Evolutionary conservation across 2,113 vertebrate species (phyloP).

Genomic region (Marmota monax): DNA sequence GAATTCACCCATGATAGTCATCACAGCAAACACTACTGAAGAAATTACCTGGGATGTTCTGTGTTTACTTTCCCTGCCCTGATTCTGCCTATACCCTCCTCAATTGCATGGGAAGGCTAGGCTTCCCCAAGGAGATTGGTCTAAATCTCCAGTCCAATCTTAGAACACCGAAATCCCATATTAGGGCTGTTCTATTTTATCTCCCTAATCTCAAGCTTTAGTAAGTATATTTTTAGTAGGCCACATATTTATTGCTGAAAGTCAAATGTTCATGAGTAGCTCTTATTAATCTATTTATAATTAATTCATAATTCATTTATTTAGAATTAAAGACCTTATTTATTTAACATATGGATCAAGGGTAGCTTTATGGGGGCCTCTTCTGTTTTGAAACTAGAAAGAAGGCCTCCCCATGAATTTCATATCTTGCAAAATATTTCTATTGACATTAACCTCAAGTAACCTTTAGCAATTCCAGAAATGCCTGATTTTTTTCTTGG

Average conservation of each 20-base stretch:
- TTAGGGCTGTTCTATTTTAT: neutral
- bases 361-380: neutral
- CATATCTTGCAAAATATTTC: constrained; percentile 17
- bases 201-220: neutral
- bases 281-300: neutral
- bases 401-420: neutral
- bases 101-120: neutral
- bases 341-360: constrained; percentile 33
- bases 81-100: neutral
- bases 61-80: neutral
- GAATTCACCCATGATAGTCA: neutral
- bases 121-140: neutral
- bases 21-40: no score
- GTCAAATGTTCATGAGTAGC: neutral
- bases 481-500: neutral
- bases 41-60: neutral
- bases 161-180: neutral
- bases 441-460: neutral
- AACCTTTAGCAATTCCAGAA: neutral
- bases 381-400: neutral
- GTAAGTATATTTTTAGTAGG: neutral
- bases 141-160: neutral
- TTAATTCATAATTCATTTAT: neutral
- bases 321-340: neutral
- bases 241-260: neutral